These are phyloP conservation scores for Microtus montanus DNA, from an alignment of 2,113 vertebrate genomes.

Conservation along the genomic window DNA sequence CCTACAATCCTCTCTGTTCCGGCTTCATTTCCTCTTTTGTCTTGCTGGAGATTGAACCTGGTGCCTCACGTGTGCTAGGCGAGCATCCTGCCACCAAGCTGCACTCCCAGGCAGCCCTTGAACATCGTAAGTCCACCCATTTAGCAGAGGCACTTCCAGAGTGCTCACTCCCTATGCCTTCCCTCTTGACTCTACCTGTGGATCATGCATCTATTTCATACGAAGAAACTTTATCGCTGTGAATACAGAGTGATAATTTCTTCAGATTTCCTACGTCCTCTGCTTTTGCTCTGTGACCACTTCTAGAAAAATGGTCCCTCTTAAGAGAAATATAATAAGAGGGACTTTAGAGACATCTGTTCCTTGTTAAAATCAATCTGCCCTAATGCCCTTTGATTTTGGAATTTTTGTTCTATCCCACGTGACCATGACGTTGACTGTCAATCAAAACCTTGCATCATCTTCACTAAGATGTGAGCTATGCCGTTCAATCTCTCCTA, in stretches of 20 bases:
- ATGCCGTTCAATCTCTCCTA: accelerated
- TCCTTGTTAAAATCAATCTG: background rate
- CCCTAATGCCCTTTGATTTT: background rate
- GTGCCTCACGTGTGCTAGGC: too few relatives aligned
- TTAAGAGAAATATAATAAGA: background rate
- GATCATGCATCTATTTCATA: background rate
- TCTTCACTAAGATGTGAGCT: background rate
- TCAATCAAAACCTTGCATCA: background rate
- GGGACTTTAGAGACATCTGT: background rate
- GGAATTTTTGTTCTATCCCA: background rate
- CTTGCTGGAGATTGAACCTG: background rate
- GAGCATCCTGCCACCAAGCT: too few relatives aligned
- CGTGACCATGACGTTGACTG: background rate
- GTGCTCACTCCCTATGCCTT: background rate
- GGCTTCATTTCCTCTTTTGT: background rate
- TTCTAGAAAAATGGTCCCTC: background rate
- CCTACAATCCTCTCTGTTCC: too few relatives aligned
- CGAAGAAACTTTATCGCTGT: background rate
- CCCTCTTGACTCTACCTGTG: background rate
- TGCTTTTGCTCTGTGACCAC: background rate
- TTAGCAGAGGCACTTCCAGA: background rate
- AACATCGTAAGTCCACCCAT: too few relatives aligned
- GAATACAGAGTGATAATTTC: background rate
- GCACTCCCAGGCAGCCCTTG: background rate
- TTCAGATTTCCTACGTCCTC: background rate